Evolutionary conservation across 1,140 invertebrate species (phyloP).

Genomic region (Cydia strobilella): DNA sequence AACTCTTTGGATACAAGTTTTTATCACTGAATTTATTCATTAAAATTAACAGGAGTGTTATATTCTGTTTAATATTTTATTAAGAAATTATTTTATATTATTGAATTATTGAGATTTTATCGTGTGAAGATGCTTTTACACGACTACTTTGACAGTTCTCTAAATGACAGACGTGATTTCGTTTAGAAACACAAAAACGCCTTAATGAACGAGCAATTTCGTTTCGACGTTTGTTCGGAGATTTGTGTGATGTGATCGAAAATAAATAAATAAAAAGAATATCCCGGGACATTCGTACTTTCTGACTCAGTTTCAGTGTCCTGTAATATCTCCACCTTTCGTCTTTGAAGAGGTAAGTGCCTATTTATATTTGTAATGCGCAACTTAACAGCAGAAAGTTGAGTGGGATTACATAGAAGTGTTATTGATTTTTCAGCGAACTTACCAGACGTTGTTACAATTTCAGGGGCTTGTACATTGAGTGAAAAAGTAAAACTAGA

Average conservation of each 20-base stretch:
- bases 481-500: background rate
- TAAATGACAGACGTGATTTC: background rate
- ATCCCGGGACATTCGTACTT: slow-evolving; percentile 36
- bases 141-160: slow-evolving; percentile 14
- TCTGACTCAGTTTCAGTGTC: slow-evolving; percentile 28
- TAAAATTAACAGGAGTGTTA: too few relatives aligned
- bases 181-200: slow-evolving; percentile 25
- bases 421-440: slow-evolving; percentile 65
- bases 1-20: too few relatives aligned
- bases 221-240: slow-evolving; percentile 43
- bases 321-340: slow-evolving; percentile 27
- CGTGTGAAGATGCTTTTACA: background rate
- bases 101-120: background rate
- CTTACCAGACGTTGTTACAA: slow-evolving; percentile 33
- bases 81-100: too few relatives aligned
- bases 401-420: slow-evolving; percentile 39
- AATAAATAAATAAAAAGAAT: slow-evolving; percentile 51
- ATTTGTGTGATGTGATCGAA: slow-evolving; percentile 45
- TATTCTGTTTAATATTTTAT: background rate
- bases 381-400: slow-evolving; percentile 34
- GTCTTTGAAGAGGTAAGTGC: slow-evolving; percentile 45
- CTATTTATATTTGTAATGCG: slow-evolving; percentile 15
- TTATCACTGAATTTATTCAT: too few relatives aligned
- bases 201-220: slow-evolving; percentile 18
- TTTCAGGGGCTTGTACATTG: slow-evolving; percentile 3